phyloP scores from a whole-genome alignment of 2,888 invertebrate species.

The Athalia cordata region DNA sequence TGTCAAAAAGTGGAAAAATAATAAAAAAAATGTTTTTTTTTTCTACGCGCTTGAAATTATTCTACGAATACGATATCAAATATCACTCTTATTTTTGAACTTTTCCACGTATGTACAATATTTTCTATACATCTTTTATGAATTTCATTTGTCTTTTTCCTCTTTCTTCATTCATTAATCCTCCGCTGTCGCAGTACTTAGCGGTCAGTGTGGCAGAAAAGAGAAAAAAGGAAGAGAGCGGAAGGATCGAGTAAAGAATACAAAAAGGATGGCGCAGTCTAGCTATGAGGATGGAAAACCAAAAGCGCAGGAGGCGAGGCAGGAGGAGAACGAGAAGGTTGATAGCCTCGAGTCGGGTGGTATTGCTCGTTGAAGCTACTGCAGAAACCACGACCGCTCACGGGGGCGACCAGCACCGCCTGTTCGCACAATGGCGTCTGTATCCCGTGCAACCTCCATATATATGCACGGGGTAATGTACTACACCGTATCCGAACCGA shows the following conservation, averaged over 20 bases:
- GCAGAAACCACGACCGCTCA: constrained; percentile 41
- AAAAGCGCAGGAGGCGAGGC: not conserved
- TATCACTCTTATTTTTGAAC: too few species aligned
- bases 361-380: constrained; percentile 45
- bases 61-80: too few species aligned
- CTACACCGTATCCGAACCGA: constrained; percentile 40
- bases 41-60: too few species aligned
- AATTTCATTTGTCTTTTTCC: constrained; percentile 9
- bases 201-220: constrained; percentile 14
- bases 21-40: not conserved
- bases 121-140: constrained; percentile 5
- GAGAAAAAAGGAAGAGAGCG: not conserved
- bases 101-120: not conserved
- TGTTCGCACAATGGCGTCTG: constrained; percentile 42
- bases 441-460: constrained; percentile 20
- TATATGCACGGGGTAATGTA: constrained; percentile 38
- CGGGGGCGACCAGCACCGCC: constrained; percentile 32
- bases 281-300: constrained; percentile 21
- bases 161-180: not conserved
- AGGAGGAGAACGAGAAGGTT: constrained; percentile 25
- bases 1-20: not conserved
- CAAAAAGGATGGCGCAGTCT: constrained; percentile 21
- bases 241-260: not conserved
- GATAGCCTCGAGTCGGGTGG: constrained; percentile 43
- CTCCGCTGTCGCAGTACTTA: constrained; percentile 26